Evolutionary conservation across 2,888 invertebrate species (phyloP).

Genomic region (Cephalotes varians): DNA sequence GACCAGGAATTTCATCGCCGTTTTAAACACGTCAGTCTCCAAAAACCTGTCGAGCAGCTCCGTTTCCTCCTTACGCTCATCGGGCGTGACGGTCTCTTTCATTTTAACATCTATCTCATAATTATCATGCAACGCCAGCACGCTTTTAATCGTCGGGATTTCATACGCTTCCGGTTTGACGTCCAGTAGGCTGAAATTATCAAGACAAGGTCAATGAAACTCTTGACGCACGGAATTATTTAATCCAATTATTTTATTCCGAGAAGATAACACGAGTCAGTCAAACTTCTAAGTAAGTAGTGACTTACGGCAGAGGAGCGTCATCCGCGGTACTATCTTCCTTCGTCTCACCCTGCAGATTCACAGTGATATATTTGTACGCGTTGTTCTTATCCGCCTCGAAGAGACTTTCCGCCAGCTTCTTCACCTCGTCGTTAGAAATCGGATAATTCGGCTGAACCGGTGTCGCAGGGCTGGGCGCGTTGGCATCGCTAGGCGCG

Average conservation of each 20-base stretch:
- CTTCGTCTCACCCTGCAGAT: conserved; percentile 92
- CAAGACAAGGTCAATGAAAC: background rate
- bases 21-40: conserved; percentile 91
- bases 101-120: conserved; percentile 91
- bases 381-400: conserved; percentile 92
- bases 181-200: conserved; percentile 88
- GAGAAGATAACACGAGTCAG: background rate
- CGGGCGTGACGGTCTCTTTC: conserved; percentile 91
- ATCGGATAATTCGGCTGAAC: conserved; percentile 84
- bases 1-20: conserved; percentile 89
- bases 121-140: conserved; percentile 92
- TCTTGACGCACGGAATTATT: background rate
- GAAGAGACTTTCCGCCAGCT: conserved; percentile 90
- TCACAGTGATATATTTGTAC: conserved; percentile 89
- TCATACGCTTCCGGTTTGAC: conserved; percentile 89
- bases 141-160: conserved; percentile 91
- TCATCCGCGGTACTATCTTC: conserved; percentile 91
- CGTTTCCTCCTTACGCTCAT: conserved; percentile 92
- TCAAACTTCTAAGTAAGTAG: conserved; percentile 3
- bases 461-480: conserved; percentile 66
- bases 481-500: conserved; percentile 21
- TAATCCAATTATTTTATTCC: background rate
- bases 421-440: conserved; percentile 89
- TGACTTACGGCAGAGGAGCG: conserved; percentile 92
- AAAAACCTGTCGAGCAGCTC: conserved; percentile 92